Evolutionary conservation across 1,140 invertebrate species (phyloP).

Genomic region (Schlechtendalia chinensis): DNA sequence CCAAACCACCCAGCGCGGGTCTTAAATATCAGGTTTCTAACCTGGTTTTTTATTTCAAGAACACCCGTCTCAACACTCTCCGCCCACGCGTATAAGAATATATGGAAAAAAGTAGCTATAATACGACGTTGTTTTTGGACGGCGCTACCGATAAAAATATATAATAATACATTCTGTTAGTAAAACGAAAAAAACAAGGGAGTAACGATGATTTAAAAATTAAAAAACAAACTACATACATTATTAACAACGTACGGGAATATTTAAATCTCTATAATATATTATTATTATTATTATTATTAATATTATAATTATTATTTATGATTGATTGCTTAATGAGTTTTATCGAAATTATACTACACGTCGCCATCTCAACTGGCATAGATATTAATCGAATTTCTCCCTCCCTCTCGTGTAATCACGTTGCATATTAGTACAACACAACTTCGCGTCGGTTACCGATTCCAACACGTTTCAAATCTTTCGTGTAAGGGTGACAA

Average conservation of each 20-base stretch:
- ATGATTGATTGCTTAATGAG: no score
- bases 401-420: background rate
- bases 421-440: slow-evolving; percentile 15
- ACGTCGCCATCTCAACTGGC: no score
- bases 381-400: no score
- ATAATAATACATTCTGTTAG: background rate
- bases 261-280: no score
- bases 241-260: no score
- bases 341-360: no score
- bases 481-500: slow-evolving; percentile 5
- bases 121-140: background rate
- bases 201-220: no score
- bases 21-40: slow-evolving; percentile 40
- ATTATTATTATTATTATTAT: no score
- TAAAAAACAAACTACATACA: no score
- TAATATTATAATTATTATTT: no score
- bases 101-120: slow-evolving; percentile 20
- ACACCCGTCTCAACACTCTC: background rate
- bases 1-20: slow-evolving; percentile 5
- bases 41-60: slow-evolving; percentile 28
- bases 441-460: slow-evolving; percentile 15
- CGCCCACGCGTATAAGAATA: background rate
- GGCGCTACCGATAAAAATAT: slow-evolving; percentile 1
- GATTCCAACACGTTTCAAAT: slow-evolving; percentile 21
- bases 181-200: background rate